phyloP scores from a whole-genome alignment of 2,113 vertebrate genomes.

The Epinephelus cyanopodus region DNA sequence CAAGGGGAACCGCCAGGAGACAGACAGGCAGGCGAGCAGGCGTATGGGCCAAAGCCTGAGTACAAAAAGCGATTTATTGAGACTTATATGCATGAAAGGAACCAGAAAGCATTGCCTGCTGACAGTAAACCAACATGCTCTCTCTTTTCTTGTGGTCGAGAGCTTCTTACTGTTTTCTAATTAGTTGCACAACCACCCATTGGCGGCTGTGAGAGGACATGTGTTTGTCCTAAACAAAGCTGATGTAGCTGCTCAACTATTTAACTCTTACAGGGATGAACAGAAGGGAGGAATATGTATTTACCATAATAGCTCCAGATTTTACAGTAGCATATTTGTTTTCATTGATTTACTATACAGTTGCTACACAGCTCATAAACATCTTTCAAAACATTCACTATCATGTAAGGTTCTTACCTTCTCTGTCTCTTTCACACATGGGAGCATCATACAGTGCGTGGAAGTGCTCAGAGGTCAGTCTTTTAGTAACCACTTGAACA shows the following conservation, averaged over 20 bases:
- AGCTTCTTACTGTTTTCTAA: slow-evolving; percentile 66
- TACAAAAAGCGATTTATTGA: slow-evolving; percentile 42
- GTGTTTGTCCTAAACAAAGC: slow-evolving; percentile 62
- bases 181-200: slow-evolving; percentile 56
- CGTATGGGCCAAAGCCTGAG: slow-evolving; percentile 9
- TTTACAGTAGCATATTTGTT: neutral
- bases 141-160: slow-evolving; percentile 42
- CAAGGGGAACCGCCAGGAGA: neutral
- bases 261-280: slow-evolving; percentile 57
- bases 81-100: slow-evolving; percentile 36
- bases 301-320: neutral
- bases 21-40: neutral
- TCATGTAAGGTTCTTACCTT: slow-evolving; percentile 62
- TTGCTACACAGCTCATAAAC: neutral
- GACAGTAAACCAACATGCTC: slow-evolving; percentile 55
- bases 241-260: slow-evolving; percentile 62
- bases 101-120: slow-evolving; percentile 28
- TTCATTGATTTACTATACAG: neutral
- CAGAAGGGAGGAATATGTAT: neutral
- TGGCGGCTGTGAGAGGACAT: slow-evolving; percentile 53
- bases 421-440: neutral
- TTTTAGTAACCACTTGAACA: neutral
- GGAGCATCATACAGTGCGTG: slow-evolving; percentile 1
- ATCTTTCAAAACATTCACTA: neutral
- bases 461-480: neutral